Percentiles rank a stretch among this genome's conserved stretches.
Evolutionary conservation across 2,888 invertebrate species (phyloP).

Genomic region (Epinotia brunnichana): DNA sequence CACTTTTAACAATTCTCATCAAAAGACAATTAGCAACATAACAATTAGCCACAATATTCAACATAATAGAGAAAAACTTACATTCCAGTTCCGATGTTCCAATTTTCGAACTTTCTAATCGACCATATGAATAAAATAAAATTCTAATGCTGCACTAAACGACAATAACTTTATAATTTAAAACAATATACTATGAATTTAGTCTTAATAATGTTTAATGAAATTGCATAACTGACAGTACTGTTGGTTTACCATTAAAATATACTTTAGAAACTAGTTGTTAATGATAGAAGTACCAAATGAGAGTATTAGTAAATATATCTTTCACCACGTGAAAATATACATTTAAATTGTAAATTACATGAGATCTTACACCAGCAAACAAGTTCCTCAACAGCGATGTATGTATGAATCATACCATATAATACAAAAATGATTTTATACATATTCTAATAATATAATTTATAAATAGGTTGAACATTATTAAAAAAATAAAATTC

Average conservation of each 20-base stretch:
- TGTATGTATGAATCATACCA: constrained; percentile 35
- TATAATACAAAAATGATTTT: constrained; percentile 31
- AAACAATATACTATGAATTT: constrained; percentile 3
- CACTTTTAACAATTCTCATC: too few species aligned
- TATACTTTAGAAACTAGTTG: constrained; percentile 34
- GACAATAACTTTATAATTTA: constrained; percentile 8
- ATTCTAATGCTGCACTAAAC: constrained; percentile 17
- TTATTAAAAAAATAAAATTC: constrained; percentile 37
- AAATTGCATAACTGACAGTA: constrained; percentile 40
- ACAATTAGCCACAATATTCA: not conserved
- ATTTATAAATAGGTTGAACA: constrained; percentile 32
- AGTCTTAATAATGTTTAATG: constrained; percentile 14
- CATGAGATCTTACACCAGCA: constrained; percentile 47
- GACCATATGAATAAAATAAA: constrained; percentile 21
- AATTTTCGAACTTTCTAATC: not conserved
- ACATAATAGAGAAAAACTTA: not conserved
- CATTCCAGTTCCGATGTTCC: constrained; percentile 21
- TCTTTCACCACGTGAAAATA: constrained; percentile 42
- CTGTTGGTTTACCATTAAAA: constrained; percentile 30
- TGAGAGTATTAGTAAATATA: constrained; percentile 43
- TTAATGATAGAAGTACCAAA: constrained; percentile 44
- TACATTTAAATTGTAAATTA: constrained; percentile 39
- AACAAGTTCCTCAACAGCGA: constrained; percentile 31
- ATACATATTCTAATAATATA: constrained; percentile 28
- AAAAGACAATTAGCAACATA: not conserved